A percentile compares a stretch with the other conserved stretches of the same genome.
phyloP scores from a whole-genome alignment of 2,888 invertebrate genomes.

The Rhopalosiphum nymphaeae region DNA sequence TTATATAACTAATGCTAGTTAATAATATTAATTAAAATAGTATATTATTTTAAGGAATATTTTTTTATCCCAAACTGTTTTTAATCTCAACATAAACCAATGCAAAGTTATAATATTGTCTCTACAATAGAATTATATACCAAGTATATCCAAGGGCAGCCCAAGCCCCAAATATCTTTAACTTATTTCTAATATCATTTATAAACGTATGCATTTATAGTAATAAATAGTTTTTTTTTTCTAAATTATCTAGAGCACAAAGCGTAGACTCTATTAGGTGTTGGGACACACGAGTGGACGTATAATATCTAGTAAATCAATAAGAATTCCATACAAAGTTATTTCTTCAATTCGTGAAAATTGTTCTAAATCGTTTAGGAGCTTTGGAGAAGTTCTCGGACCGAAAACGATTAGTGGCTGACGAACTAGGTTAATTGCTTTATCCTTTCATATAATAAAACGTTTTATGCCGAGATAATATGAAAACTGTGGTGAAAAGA shows the following conservation, averaged over 20 bases:
- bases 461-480: conserved; percentile 48
- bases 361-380: conserved; percentile 6
- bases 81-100: neutral
- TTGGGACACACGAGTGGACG: neutral
- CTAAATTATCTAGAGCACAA: neutral
- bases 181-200: neutral
- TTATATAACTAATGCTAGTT: neutral
- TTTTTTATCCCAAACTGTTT: neutral
- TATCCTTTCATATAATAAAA: conserved; percentile 48
- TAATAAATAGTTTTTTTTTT: neutral
- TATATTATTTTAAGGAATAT: neutral
- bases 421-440: conserved; percentile 53
- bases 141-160: neutral
- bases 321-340: neutral
- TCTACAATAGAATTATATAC: neutral
- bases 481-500: conserved; percentile 38
- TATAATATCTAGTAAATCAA: neutral
- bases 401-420: neutral
- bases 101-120: neutral
- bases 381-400: conserved; percentile 28
- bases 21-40: neutral
- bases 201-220: neutral
- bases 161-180: neutral
- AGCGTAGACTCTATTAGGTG: neutral
- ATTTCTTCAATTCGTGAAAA: conserved; percentile 16